phyloP scores from a whole-genome alignment of 2,113 vertebrate genomes.

The Sturnus vulgaris region DNA sequence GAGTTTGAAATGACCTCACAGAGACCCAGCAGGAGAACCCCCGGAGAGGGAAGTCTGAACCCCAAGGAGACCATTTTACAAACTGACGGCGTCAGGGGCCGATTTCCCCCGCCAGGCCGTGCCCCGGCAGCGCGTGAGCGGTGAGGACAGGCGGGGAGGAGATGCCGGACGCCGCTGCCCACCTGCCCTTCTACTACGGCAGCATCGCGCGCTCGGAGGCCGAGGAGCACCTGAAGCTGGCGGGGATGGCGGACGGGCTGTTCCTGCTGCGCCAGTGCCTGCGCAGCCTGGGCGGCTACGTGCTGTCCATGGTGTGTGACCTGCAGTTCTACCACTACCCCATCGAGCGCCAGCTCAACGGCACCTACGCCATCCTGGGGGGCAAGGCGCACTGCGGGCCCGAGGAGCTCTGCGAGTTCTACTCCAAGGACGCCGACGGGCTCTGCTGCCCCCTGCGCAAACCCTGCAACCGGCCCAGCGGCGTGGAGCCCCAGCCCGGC shows the following conservation, averaged over 20 bases:
- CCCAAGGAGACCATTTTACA: rapidly evolving
- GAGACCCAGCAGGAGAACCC: not conserved
- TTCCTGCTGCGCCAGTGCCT: constrained; percentile 93
- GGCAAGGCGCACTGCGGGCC: constrained; percentile 92
- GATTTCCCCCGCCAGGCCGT: not conserved
- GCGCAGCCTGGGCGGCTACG: constrained; percentile 91
- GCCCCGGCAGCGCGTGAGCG: not conserved
- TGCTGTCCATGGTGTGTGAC: constrained; percentile 86
- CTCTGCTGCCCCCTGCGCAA: constrained; percentile 85
- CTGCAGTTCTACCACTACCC: constrained; percentile 89
- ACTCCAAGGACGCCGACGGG: constrained; percentile 89
- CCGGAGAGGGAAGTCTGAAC: not conserved
- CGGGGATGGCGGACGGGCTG: constrained; percentile 88
- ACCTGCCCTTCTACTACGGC: constrained; percentile 94
- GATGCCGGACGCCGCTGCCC: constrained; percentile 87
- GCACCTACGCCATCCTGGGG: constrained; percentile 87
- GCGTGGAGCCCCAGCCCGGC: constrained; percentile 73
- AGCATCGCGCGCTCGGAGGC: constrained; percentile 89
- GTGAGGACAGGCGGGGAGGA: not conserved
- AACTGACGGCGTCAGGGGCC: too few relatives aligned
- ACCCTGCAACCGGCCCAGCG: constrained; percentile 84
- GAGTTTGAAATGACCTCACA: not conserved
- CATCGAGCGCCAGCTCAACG: constrained; percentile 91
- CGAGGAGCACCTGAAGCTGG: constrained; percentile 90
- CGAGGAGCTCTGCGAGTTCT: constrained; percentile 91